A percentile compares a stretch with the other conserved stretches of the same genome.
phyloP scores from a whole-genome alignment of 2,113 vertebrate genomes.

The Saccopteryx leptura region DNA sequence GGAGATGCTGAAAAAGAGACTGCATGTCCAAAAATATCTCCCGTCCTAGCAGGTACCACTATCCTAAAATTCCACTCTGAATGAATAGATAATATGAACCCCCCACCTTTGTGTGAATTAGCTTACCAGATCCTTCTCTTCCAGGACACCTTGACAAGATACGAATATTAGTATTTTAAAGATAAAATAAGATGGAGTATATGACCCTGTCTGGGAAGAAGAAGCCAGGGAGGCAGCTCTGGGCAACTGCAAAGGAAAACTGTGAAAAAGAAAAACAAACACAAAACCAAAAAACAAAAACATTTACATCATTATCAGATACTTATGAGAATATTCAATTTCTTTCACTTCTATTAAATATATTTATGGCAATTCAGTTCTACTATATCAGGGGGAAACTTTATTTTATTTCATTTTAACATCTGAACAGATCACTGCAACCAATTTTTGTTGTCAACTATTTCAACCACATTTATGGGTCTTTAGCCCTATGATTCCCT shows the following conservation, averaged over 20 bases:
- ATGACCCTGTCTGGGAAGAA: neutral
- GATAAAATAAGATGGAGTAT: neutral
- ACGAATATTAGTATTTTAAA: conserved; percentile 50
- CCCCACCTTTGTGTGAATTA: conserved; percentile 50
- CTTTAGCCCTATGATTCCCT: neutral
- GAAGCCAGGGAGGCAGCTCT: neutral
- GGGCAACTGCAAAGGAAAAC: neutral
- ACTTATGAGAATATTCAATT: neutral
- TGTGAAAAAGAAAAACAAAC: neutral
- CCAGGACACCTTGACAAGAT: neutral
- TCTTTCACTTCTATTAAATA: conserved; percentile 36
- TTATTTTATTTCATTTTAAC: conserved; percentile 43
- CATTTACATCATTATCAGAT: neutral
- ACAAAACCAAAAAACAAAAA: neutral
- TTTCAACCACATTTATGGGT: neutral
- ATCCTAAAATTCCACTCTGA: conserved; percentile 47
- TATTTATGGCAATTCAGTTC: conserved; percentile 3
- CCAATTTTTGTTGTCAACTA: neutral
- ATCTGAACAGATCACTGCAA: conserved; percentile 30
- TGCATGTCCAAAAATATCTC: conserved; percentile 48
- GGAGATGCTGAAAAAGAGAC: conserved; percentile 53
- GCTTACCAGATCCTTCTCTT: conserved; percentile 37
- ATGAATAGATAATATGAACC: conserved; percentile 38
- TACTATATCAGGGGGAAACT: conserved; percentile 23
- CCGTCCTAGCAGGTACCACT: conserved; percentile 34